Evolutionary conservation across 2,888 invertebrate species (phyloP), one percentile per base, ranked within the genome.

Genomic region (Diarsia dahlii): DNA sequence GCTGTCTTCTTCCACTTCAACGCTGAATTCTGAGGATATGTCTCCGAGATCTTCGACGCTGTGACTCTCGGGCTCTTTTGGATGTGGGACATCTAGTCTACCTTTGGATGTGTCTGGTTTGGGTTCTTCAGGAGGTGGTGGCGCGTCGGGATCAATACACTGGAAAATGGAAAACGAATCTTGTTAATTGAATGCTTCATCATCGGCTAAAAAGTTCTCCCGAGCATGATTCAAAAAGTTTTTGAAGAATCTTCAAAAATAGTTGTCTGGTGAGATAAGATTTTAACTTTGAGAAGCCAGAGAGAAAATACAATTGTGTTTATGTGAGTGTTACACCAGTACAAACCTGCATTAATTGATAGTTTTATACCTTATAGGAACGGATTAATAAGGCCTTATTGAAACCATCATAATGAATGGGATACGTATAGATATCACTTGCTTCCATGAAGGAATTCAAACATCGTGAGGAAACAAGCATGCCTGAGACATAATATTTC

Each of bases 11-110:
- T 96, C 96, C 1, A 96, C 96, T 92, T 96, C 96, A 13, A 96
- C 96, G 86, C 95, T 95, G 91, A 96, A 96, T 81, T 96, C 96
- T 77, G 96, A 96, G 65, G 96, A 96, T 90, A 96, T 92, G 91
- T 96, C 96, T 84, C 96, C 96, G 20, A 96, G 91, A 83, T 96
- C 96, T 90, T 96, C 96, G 23, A 96, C 94, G 88, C 96, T 96
- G 85, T 95, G 95, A 71, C 94, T 93, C 78, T 95, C 95, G 3
- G 91, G 84, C 82, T 94, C 95, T 84, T 90, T 94, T 1, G 90
- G 86, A 8, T 90, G 92, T 46, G 95, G 96, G 15, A 95, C 91
- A 81, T 90, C 94, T 10, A 95, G 92, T 85, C 92, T 94, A 3
- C 91, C 85, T 84, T 95, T 94, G 6, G 96, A 95, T 34, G 95